Base-by-base conservation (phyloP, 1,140 invertebrate genomes). In the Xylocopa sonorina region DNA sequence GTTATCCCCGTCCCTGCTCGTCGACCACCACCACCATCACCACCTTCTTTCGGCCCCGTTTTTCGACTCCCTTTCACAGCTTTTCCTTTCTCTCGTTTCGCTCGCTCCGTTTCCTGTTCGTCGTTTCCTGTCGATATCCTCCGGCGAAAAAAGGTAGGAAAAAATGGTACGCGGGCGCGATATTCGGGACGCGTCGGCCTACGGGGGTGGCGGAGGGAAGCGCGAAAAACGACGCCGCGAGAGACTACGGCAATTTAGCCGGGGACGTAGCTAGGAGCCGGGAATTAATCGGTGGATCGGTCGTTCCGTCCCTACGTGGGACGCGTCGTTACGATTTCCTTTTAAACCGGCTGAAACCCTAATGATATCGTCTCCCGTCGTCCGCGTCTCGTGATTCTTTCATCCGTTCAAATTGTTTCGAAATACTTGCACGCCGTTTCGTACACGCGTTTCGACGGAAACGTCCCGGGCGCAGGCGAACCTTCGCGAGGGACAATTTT, bases 91-190 rank as follows among this genome's bases (percentile, higher is more conserved):
- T 78, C 62, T 78, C 71, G 78, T 76, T 67, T 77, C 66, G 43
- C 50, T 69, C 64, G 55, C 74, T 63, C 74, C 66, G 55, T 81
- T 77, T 81, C 57, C 79, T 78, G 80, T 58, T 69, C 67, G 66
- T 69, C 74, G 80, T 78, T 81, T 81, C 75, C 80, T 79, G 80
- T 73, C 76, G 80, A 82, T 82, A 82, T 82, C 80, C 76, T 82
- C 76, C 60, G 62, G 68, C 80, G 27, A 82, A 72, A 78, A 78
- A 34, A 64, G 32, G n/a, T 38, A 14, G 53, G 55, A 78, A 81
- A 71, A 62, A 55, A 16, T 21, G n/a, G 18, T 24, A 43, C n/a
- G n/a, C 16, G n/a, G 38, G 58, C 53, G 67, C 64, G 74, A 77
- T 77, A 77, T 77, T 77, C 51, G 74, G 74, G n/a, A 64, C 24